Base-by-base conservation (phyloP, 2,888 invertebrate genomes). In the Pheosia tremula region DNA sequence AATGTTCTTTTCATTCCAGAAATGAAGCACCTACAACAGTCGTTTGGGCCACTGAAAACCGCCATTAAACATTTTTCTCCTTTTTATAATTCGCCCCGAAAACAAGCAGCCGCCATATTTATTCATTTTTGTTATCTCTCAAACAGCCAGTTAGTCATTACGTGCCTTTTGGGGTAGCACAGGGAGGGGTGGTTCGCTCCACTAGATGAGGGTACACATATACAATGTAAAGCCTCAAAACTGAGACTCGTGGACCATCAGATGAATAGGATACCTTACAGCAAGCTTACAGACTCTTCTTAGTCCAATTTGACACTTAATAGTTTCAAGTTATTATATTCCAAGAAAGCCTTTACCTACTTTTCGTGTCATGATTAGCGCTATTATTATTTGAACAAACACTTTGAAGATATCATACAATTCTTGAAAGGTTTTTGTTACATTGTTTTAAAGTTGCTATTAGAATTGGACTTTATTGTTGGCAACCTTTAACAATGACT, bases 81-180 rank as follows among this genome's bases (percentile, higher is more conserved):
- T 59, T 59, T 59, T 60, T 47, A 47, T 11, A 47, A 47, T 47
- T 11, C 45, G 11, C 4, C 45, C 45, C 63, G 61, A 53, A 59
- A 67, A 65, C 61, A 62, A 66, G 62, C 50, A 52, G 56, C 58
- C 56, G 63, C 67, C 63, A 68, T 66, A 68, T 71, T 68, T 69
- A 69, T 66, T 62, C 59, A 63, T 71, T 73, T 68, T 64, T 59
- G 64, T 67, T 68, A 62, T 67, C 63, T 62, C 50, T 50, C 50
- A 50, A 50, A 13, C 50, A 50, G 50, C 6, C 50, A 47, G 45
- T 11, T 11, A 13, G 39, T 55, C 55, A 55, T 55, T 11, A 39
- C 9, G 11, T 47, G 45, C 45, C 45, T 11, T 24, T 47, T 47
- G 45, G 11, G 43, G 43, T 11, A 47, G 45, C 8, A 41, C 6